Conservation (phyloP, 2,888 invertebrate genomes). For the Cheilosia vernalis region DNA sequence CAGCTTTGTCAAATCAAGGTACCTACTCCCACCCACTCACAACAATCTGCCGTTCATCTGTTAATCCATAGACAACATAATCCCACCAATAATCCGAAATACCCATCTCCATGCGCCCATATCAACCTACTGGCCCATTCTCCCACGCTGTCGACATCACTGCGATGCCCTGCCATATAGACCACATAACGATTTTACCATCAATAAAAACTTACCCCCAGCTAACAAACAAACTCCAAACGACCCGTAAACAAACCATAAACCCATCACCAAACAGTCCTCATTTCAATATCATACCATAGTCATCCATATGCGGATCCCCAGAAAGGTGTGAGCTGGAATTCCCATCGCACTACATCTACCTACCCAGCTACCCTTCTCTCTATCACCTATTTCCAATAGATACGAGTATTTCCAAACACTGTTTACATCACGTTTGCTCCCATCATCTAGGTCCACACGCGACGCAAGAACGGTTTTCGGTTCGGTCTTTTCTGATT, state of each 20-base stretch:
- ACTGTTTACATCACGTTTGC: slow-evolving; percentile 53
- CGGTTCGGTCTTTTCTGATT: background rate
- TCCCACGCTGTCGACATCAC: slow-evolving; percentile 49
- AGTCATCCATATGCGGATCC: slow-evolving; percentile 15
- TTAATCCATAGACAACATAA: no score
- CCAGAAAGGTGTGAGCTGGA: slow-evolving; percentile 60
- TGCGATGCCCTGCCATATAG: background rate
- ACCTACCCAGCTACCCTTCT: slow-evolving; percentile 19
- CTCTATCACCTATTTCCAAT: slow-evolving; percentile 65
- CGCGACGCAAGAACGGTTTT: background rate
- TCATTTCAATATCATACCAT: slow-evolving; percentile 38
- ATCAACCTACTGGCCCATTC: slow-evolving; percentile 2
- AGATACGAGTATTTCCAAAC: slow-evolving; percentile 42
- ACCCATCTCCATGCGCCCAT: no score
- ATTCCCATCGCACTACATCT: slow-evolving; percentile 1
- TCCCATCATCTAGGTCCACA: background rate
- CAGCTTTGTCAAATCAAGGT: no score
- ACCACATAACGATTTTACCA: slow-evolving; percentile 59
- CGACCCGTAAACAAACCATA: slow-evolving; percentile 66
- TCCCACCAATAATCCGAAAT: background rate
- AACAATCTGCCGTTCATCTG: no score
- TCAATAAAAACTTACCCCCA: slow-evolving; percentile 72
- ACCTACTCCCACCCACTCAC: no score
- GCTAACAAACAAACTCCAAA: slow-evolving; percentile 74
- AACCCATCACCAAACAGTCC: slow-evolving; percentile 67